Percentiles rank a stretch among this genome's conserved stretches.
Conservation (phyloP, 2,797 vertebrate genomes). For the Pristis pectinata region DNA sequence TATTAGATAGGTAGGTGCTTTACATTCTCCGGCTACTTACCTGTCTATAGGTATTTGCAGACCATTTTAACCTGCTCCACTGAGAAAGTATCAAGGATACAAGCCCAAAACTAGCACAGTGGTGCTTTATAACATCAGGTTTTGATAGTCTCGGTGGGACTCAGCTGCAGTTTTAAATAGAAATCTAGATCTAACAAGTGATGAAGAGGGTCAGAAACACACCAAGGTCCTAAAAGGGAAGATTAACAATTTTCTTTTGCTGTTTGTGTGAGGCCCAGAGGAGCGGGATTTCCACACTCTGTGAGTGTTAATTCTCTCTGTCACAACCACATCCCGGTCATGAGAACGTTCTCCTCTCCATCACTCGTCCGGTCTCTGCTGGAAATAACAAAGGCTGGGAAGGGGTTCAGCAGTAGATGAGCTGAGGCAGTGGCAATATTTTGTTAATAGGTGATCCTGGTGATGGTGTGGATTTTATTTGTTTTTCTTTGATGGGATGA, state of each 20-base stretch:
- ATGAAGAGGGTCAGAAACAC: background rate
- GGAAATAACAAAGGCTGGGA: too few species aligned
- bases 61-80: background rate
- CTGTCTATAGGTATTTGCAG: too few species aligned
- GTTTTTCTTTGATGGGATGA: too few species aligned
- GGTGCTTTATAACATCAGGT: background rate
- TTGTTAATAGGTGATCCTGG: too few species aligned
- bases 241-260: background rate
- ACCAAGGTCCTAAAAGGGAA: background rate
- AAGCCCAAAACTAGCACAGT: background rate
- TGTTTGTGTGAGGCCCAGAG: background rate
- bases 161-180: background rate
- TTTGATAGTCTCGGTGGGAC: background rate
- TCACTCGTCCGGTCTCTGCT: too few species aligned
- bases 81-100: background rate
- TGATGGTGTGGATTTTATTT: too few species aligned
- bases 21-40: background rate
- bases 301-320: too few species aligned
- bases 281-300: too few species aligned
- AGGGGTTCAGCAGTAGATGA: too few species aligned
- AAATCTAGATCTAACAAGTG: background rate
- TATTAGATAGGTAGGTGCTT: background rate
- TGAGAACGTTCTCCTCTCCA: background rate
- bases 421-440: too few species aligned
- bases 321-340: background rate